Evolutionary conservation across 2,888 invertebrate species (phyloP).

Genomic region (Julus scandinavius): DNA sequence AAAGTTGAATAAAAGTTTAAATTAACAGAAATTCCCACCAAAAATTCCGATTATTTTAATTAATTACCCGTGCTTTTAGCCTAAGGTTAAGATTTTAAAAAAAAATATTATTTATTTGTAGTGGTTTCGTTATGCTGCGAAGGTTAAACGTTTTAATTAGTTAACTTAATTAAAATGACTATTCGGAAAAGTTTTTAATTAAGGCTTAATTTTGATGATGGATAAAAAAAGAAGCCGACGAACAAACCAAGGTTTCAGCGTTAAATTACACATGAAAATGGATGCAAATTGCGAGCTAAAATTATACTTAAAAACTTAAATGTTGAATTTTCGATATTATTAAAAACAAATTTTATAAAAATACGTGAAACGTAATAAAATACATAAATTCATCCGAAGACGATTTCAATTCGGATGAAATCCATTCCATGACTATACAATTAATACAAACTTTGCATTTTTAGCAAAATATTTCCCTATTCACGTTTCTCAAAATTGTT

Average conservation of each 20-base stretch:
- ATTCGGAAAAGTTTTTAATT: not conserved
- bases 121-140: not conserved
- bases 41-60: not conserved
- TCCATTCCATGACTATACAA: no score
- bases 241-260: not conserved
- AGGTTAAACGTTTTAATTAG: conserved; percentile 12
- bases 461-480: no score
- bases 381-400: no score
- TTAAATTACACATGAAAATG: not conserved
- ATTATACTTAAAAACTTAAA: no score
- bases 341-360: no score
- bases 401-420: no score
- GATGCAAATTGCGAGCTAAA: not conserved
- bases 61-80: not conserved
- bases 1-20: not conserved
- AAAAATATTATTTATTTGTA: not conserved
- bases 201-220: not conserved
- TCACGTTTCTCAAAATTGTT: no score
- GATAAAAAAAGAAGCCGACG: not conserved
- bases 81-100: not conserved
- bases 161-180: conserved; percentile 2
- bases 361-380: no score
- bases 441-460: no score
- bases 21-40: conserved; percentile 22
- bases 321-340: no score